Base-by-base conservation (phyloP, 2,113 vertebrate genomes). In the Myiozetetes cayanensis region DNA sequence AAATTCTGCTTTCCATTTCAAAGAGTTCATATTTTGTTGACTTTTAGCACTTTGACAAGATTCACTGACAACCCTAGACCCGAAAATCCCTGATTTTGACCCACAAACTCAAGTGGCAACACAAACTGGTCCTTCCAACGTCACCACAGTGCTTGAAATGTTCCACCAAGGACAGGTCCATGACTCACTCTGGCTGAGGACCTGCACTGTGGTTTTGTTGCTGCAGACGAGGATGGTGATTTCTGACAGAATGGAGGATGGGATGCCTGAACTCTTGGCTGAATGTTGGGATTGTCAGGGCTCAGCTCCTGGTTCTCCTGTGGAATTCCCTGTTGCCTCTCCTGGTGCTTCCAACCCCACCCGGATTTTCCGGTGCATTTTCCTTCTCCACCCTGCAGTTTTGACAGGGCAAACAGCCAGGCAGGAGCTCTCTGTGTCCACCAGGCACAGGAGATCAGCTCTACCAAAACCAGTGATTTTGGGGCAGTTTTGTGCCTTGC, bases 1-100 rank as follows among this genome's bases (percentile, higher is more conserved):
- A 87, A 89, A 81, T 75, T 96, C 86, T 66, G 37, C 58, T 96
- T 96, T 89, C 85, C 88, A 79, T 96, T 96, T 97, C 80, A 94
- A 93, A 94, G 68, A 37, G 28, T 90, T 90, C 22, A 10, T 53
- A 66, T 88, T 77, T 56, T 71, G 39, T 58, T 81, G 79, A 71
- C 47, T 94, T 83, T 47, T 71, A 94, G 31, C 59, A 44, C 10
- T 80, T 58, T 72, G 65, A 52, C 88, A 90, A 83, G 37, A 61
- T 41, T 58, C 47, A 77, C 53, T 56, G 82, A 63, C 74, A 73
- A 46, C 24, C 47, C 20, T n/a, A 70, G 35, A 76, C n/a, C 58
- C 53, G 35, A 37, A 93, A 93, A 84, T n/a, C 44, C 44, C 61
- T 49, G 11, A 61, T 56, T 84, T 43, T 59, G 52, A 70, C 28